Evolutionary conservation across 2,888 invertebrate species (phyloP).

Genomic region (Ornithoptera priamus): DNA sequence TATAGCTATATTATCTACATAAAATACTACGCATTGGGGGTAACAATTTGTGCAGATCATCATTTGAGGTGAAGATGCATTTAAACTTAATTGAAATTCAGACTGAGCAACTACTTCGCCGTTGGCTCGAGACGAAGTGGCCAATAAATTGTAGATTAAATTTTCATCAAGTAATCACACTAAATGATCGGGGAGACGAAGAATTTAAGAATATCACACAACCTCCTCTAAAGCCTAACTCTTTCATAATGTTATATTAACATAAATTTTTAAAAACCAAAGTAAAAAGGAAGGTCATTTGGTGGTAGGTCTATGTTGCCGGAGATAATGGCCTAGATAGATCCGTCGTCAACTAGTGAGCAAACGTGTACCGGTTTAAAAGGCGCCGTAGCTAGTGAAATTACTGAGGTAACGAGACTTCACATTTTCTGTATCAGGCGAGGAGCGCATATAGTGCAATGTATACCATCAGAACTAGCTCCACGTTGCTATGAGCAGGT

Average conservation of each 20-base stretch:
- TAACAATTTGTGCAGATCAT: not conserved
- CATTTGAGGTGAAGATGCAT: constrained; percentile 8
- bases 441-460: too few relatives aligned
- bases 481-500: too few relatives aligned
- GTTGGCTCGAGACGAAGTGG: constrained; percentile 10
- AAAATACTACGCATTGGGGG: not conserved
- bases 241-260: too few relatives aligned
- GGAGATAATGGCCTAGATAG: too few relatives aligned
- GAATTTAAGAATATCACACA: not conserved
- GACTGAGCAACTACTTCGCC: constrained; percentile 1
- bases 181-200: not conserved
- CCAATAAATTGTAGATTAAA: constrained; percentile 8
- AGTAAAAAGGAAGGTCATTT: not conserved
- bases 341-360: too few relatives aligned
- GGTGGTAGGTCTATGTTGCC: too few relatives aligned
- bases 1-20: not conserved
- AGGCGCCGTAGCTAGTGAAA: too few relatives aligned
- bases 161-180: not conserved
- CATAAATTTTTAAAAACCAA: not conserved
- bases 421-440: too few relatives aligned
- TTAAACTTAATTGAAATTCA: constrained; percentile 13
- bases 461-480: too few relatives aligned
- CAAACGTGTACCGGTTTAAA: too few relatives aligned
- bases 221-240: not conserved
- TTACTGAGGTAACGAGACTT: too few relatives aligned